Evolutionary conservation across 2,888 invertebrate species (phyloP), one percentile per base, ranked within the genome.

Genomic region (Dolomedes plantarius): DNA sequence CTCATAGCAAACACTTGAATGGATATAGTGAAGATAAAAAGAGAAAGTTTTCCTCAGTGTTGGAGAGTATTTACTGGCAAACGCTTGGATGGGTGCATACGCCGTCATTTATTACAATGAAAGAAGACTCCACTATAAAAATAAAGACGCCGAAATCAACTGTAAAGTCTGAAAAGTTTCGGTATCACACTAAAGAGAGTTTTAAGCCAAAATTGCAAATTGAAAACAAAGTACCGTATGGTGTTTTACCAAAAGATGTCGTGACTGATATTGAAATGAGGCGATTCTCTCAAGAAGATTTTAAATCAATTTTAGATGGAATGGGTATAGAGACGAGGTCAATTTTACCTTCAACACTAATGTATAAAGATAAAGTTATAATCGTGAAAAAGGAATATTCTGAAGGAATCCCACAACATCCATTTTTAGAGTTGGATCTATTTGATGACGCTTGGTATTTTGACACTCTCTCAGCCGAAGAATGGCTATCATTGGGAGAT

Each of bases 11-110:
- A 11, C 2, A 5, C 3, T n/a, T 6, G 11, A 56, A 23, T 23
- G 3, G 11, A 56, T 23, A 56, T 56, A 56, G 23, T 56, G 6
- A 23, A 1, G 11, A 56, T 5, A 56, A 56, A 23, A 23, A 56
- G 11, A 19, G 23, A 56, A 56, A 23, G 23, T 6, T 23, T 23
- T 23, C 56, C 16, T 23, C 56, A 6, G 28, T 77, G 0, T 67
- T 77, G 31, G 83, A 85, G 62, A 85, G 83, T 16, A 16, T 85
- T n/a, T 85, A 68, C 36, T 77, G 77, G 77, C 83, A 85, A 36
- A 73, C 72, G 7, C 19, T 85, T 6, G 83, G 83, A 39, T 85
- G 83, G 83, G 83, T 78, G 11, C 83, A 85, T 23, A 77, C 83
- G 9, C 83, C 83, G 6, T 56, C 73, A n/a, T 85, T 77, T n/a